These are phyloP conservation scores for Xenotilapia caudafasciata DNA, from an alignment of 2,113 vertebrate genomes.

Conservation along the genomic window DNA sequence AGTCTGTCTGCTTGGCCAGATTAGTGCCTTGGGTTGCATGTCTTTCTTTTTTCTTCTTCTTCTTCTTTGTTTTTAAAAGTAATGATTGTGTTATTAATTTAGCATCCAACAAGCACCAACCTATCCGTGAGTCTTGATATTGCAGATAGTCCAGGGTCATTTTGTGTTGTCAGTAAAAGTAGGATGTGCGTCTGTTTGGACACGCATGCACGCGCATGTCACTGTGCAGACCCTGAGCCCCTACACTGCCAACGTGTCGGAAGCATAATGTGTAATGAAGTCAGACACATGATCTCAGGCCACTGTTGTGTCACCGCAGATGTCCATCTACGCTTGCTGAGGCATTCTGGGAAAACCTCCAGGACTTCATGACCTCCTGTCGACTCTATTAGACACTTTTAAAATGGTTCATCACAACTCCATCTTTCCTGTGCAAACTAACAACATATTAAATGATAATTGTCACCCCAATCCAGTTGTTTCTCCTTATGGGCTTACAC, in stretches of 20 bases:
- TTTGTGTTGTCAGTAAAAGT: background rate
- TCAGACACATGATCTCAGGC: slow-evolving; percentile 8
- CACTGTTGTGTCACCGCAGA: slow-evolving; percentile 25
- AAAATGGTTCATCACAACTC: slow-evolving; percentile 3
- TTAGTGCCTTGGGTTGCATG: slow-evolving; percentile 10
- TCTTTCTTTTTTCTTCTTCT: background rate
- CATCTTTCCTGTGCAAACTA: background rate
- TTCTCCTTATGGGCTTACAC: background rate
- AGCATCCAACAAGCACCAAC: background rate
- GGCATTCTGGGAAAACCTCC: slow-evolving; percentile 17
- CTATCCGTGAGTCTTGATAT: background rate
- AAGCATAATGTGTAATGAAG: slow-evolving; percentile 12
- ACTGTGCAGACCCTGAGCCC: background rate
- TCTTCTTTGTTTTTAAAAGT: background rate
- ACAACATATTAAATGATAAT: background rate
- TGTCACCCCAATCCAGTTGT: background rate
- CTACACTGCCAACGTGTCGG: background rate
- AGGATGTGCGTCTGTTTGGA: background rate
- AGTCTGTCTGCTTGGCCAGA: background rate
- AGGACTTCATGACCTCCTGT: background rate
- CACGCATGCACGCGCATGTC: background rate
- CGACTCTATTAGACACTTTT: background rate
- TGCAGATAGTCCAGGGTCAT: background rate
- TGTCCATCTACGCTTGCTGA: slow-evolving; percentile 8
- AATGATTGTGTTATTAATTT: background rate